Percentiles rank a stretch among this genome's conserved stretches.
Conservation (phyloP, 2,797 vertebrate species). For the Sebastes taczanowskii region DNA sequence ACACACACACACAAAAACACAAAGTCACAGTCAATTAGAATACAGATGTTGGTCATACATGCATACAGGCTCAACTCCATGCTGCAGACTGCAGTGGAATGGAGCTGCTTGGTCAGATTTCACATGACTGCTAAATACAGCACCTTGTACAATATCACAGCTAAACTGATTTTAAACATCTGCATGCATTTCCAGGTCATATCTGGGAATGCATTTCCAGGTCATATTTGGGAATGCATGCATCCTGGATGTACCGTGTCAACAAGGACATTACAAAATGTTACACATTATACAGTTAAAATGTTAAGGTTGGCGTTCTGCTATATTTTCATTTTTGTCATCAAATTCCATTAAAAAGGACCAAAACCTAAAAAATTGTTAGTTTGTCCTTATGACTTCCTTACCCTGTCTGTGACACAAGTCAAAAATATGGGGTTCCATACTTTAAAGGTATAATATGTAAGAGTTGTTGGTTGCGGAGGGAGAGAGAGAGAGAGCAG, state of each 20-base stretch:
- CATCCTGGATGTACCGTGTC: background rate
- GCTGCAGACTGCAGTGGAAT: background rate
- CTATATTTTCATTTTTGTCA: background rate
- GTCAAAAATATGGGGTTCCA: background rate
- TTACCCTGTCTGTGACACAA: background rate
- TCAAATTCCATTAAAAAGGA: background rate
- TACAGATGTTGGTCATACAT: conserved; percentile 21
- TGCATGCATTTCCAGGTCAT: background rate
- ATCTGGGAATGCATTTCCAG: background rate
- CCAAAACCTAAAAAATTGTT: background rate
- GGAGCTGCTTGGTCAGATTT: background rate
- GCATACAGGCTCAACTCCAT: background rate
- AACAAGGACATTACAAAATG: background rate
- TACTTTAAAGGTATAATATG: background rate
- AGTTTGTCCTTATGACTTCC: background rate
- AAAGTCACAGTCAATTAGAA: conserved; percentile 33
- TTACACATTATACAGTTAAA: background rate
- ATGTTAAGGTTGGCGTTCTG: background rate
- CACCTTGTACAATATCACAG: background rate
- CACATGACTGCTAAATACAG: background rate
- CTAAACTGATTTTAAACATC: background rate
- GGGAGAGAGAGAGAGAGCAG: too few relatives aligned
- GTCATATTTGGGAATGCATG: background rate
- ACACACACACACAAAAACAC: background rate
- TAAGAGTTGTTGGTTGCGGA: too few relatives aligned